Conservation (phyloP, 2,888 invertebrate genomes). For the Ommatoiulus sabulosus region DNA sequence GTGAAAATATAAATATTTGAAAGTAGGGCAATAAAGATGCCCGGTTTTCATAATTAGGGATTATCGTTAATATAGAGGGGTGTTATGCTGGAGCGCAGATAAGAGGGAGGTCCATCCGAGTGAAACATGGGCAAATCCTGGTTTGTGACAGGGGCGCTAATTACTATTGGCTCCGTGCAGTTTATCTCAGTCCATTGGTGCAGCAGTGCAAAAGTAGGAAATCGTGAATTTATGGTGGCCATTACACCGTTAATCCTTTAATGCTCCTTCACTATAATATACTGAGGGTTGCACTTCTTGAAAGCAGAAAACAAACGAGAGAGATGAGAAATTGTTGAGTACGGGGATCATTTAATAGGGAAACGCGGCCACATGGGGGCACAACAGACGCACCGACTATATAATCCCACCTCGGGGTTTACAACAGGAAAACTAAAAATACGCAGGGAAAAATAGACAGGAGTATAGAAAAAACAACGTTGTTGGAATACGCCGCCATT, state of each 20-base stretch:
- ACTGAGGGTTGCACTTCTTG: conserved; percentile 43
- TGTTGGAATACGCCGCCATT: neutral
- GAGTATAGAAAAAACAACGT: neutral
- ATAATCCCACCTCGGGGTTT: neutral
- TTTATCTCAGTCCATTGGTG: conserved; percentile 55
- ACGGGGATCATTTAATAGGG: conserved; percentile 36
- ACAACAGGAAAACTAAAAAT: neutral
- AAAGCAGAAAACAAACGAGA: conserved; percentile 43
- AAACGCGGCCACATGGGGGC: conserved; percentile 24
- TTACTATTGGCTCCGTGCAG: conserved; percentile 47
- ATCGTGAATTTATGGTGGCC: conserved; percentile 58
- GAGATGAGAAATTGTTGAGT: conserved; percentile 43
- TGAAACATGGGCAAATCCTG: conserved; percentile 51
- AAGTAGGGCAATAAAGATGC: conserved; percentile 16
- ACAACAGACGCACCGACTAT: neutral
- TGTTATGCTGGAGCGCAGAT: conserved; percentile 45
- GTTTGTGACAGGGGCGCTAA: conserved; percentile 51
- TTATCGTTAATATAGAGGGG: conserved; percentile 26
- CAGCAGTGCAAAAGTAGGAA: conserved; percentile 54
- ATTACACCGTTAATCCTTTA: conserved; percentile 58
- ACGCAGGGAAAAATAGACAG: neutral
- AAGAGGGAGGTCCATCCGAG: conserved; percentile 51
- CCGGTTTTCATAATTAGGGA: conserved; percentile 39
- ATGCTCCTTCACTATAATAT: conserved; percentile 56
- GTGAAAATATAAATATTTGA: conserved; percentile 36